These are phyloP conservation scores for Colius striatus DNA, from an alignment of 2,113 vertebrate species.

Conservation along the genomic window DNA sequence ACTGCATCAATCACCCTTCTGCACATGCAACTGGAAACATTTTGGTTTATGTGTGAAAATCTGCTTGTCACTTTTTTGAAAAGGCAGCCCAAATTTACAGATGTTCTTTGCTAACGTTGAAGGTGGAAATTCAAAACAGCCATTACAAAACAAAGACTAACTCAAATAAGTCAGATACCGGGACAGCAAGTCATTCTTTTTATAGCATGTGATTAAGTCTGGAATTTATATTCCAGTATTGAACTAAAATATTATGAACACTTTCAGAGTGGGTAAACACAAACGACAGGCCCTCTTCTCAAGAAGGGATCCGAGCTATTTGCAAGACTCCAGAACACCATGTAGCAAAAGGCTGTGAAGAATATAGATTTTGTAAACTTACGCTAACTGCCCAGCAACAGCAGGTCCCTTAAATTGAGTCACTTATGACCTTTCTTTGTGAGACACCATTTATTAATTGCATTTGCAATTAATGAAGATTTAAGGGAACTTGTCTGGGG, in stretches of 20 bases:
- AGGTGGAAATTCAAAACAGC: not conserved
- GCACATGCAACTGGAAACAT: not conserved
- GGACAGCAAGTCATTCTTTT: not conserved
- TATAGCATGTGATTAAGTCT: not conserved
- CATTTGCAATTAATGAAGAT: not conserved
- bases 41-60: not conserved
- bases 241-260: not conserved
- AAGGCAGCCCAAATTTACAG: not conserved
- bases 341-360: not conserved
- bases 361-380: not conserved
- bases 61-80: not conserved
- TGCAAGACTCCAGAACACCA: not conserved
- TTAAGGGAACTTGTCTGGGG: not conserved
- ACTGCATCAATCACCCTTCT: not conserved
- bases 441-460: not conserved
- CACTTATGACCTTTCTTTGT: not conserved
- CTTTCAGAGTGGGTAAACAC: not conserved
- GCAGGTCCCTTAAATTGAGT: not conserved
- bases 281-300: not conserved
- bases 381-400: not conserved
- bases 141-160: not conserved
- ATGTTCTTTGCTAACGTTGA: not conserved
- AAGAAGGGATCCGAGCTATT: not conserved
- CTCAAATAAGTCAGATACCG: not conserved
- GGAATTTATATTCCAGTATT: not conserved